These are phyloP conservation scores for Pomatostomus ruficeps DNA, from an alignment of 2,113 vertebrate genomes.

Conservation along the genomic window DNA sequence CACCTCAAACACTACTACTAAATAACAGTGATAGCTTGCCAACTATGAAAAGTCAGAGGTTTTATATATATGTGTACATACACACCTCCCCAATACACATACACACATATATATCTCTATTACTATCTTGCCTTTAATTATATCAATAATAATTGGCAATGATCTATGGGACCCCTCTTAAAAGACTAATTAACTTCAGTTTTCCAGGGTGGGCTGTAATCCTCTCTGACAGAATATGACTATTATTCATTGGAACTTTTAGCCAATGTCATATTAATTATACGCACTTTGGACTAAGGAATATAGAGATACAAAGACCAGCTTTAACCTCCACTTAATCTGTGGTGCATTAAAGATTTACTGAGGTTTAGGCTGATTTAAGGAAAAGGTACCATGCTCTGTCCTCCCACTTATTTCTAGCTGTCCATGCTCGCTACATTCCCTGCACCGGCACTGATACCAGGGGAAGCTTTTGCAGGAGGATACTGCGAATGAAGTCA, in stretches of 20 bases:
- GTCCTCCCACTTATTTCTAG: background rate
- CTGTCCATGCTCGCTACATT: background rate
- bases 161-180: constrained; percentile 20
- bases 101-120: background rate
- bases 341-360: background rate
- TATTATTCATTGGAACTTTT: background rate
- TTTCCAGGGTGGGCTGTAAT: constrained; percentile 31
- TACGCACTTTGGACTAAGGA: background rate
- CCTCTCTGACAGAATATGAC: background rate
- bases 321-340: background rate
- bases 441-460: background rate
- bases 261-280: background rate
- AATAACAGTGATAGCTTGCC: constrained; percentile 25
- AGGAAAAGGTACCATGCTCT: background rate
- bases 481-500: background rate
- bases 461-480: background rate
- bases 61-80: background rate
- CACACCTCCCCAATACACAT: background rate
- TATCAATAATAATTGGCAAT: constrained; percentile 31
- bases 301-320: background rate
- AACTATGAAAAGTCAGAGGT: constrained; percentile 22
- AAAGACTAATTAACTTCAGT: constrained; percentile 46
- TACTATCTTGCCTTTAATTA: constrained; percentile 48
- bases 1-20: constrained; percentile 53
- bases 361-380: background rate